phyloP scores from a whole-genome alignment of 2,888 invertebrate genomes.

The Scotopteryx bipunctaria region DNA sequence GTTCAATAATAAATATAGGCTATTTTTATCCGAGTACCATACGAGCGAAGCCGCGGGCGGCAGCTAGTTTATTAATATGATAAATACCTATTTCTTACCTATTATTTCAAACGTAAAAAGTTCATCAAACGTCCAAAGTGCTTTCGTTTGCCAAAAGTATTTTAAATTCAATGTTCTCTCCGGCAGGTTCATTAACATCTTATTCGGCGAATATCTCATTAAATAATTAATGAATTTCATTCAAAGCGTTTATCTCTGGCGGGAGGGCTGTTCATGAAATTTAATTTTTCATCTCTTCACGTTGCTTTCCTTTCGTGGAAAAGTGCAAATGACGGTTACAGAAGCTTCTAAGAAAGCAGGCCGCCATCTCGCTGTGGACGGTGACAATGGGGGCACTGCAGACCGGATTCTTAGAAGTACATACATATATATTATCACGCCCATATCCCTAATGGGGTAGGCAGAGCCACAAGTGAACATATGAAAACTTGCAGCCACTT shows the following conservation, averaged over 20 bases:
- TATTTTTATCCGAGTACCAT: too few species aligned
- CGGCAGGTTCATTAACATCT: slow-evolving; percentile 18
- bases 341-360: slow-evolving; percentile 62
- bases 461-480: too few species aligned
- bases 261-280: slow-evolving; percentile 60
- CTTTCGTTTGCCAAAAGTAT: slow-evolving; percentile 12
- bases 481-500: too few species aligned
- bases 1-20: too few species aligned
- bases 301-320: slow-evolving; percentile 65
- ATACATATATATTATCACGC: too few species aligned
- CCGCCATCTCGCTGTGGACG: slow-evolving; percentile 50
- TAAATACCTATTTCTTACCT: too few species aligned
- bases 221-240: slow-evolving; percentile 32
- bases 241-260: slow-evolving; percentile 27
- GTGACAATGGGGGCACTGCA: slow-evolving; percentile 46
- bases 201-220: slow-evolving; percentile 27
- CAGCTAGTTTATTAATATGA: too few species aligned
- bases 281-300: slow-evolving; percentile 73
- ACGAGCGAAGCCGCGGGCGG: too few species aligned
- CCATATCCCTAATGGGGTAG: too few species aligned
- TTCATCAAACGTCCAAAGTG: too few species aligned
- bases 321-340: slow-evolving; percentile 76
- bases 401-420: too few species aligned
- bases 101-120: too few species aligned
- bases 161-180: slow-evolving; percentile 17